A percentile compares a stretch with the other conserved stretches of the same genome.
These are phyloP conservation scores for Sebastes baramenuke DNA, from an alignment of 2,797 vertebrate genomes.

Conservation along the genomic window DNA sequence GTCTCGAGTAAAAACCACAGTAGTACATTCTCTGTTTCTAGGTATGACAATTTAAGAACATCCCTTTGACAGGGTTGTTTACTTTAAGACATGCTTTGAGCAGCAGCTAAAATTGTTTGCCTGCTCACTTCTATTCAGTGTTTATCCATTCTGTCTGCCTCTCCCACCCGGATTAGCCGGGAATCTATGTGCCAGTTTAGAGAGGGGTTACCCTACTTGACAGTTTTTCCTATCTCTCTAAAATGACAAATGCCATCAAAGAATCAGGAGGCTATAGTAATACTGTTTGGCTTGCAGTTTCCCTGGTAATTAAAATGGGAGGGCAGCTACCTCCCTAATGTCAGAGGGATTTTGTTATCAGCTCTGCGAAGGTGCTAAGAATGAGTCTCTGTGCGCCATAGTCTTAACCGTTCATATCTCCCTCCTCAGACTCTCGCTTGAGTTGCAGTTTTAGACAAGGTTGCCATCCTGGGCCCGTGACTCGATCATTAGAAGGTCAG, in stretches of 20 bases:
- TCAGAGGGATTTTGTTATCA: constrained; percentile 79
- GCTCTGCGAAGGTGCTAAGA: constrained; percentile 60
- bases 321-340: constrained; percentile 62
- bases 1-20: constrained; percentile 43
- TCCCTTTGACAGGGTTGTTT: constrained; percentile 56
- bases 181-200: constrained; percentile 63
- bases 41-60: constrained; percentile 46
- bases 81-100: constrained; percentile 56
- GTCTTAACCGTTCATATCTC: constrained; percentile 58
- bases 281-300: constrained; percentile 74
- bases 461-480: constrained; percentile 51
- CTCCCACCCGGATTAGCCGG: constrained; percentile 64
- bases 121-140: constrained; percentile 54
- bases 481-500: constrained; percentile 81
- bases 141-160: constrained; percentile 63
- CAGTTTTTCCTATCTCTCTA: constrained; percentile 61
- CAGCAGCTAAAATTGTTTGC: constrained; percentile 71
- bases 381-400: constrained; percentile 53
- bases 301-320: constrained; percentile 80
- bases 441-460: constrained; percentile 63
- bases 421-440: constrained; percentile 48
- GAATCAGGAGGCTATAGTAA: constrained; percentile 47
- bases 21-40: constrained; percentile 17
- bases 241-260: constrained; percentile 63
- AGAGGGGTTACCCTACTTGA: constrained; percentile 63